These are phyloP conservation scores for Ispidina picta DNA, from an alignment of 2,797 vertebrate species.

Conservation along the genomic window DNA sequence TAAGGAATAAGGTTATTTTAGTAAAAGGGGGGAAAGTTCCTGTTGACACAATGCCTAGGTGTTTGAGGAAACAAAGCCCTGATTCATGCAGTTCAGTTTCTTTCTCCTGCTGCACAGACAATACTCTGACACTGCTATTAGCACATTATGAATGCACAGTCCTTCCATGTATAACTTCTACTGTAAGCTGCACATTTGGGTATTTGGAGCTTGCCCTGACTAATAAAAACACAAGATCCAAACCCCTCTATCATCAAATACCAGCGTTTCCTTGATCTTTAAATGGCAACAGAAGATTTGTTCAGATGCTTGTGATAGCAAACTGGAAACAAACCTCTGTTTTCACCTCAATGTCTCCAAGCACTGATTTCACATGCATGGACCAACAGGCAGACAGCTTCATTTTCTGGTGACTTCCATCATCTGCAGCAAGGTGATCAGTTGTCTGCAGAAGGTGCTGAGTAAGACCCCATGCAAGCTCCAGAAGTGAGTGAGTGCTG, in stretches of 20 bases:
- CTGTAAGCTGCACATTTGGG: not conserved
- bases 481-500: not conserved
- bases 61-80: conserved; percentile 46
- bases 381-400: not conserved
- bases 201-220: not conserved
- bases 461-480: not conserved
- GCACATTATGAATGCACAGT: not conserved
- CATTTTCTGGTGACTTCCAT: not conserved
- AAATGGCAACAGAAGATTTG: not conserved
- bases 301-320: not conserved
- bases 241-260: not conserved
- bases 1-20: conserved; percentile 9
- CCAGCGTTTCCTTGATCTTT: not conserved
- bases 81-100: conserved; percentile 22
- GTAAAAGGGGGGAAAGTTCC: not conserved
- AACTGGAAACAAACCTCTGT: not conserved
- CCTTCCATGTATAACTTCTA: not conserved
- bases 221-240: not conserved
- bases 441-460: not conserved
- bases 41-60: conserved; percentile 13
- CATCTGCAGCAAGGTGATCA: not conserved
- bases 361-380: not conserved
- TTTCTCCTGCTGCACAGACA: not conserved
- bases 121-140: not conserved
- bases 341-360: not conserved